Percentiles rank a stretch among this genome's conserved stretches.
Conservation (phyloP, 2,797 vertebrate species). For the Ptychobarbus kaznakovi region DNA sequence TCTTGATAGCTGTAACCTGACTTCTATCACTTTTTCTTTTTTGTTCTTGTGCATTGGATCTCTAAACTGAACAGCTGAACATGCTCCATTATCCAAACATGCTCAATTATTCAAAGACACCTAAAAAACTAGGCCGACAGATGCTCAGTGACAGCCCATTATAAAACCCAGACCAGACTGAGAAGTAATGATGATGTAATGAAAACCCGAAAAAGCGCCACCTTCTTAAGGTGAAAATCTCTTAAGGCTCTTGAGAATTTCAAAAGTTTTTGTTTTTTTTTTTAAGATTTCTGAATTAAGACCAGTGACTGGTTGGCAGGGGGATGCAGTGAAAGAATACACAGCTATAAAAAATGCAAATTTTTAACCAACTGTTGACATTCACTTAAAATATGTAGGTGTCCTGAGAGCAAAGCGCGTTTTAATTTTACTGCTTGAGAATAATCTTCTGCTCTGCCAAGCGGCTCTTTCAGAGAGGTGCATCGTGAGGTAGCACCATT, state of each 20-base stretch:
- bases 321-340: constrained; percentile 35
- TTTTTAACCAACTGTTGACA: constrained; percentile 47
- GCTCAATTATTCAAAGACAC: neutral
- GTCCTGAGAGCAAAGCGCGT: constrained; percentile 47
- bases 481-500: constrained; percentile 29
- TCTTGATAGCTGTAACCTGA: neutral
- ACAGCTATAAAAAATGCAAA: constrained; percentile 30
- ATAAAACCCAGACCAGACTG: neutral
- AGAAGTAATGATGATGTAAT: neutral
- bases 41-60: neutral
- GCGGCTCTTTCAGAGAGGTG: constrained; percentile 36
- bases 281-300: constrained; percentile 45
- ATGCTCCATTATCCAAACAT: neutral
- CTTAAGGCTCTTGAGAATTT: neutral
- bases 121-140: neutral
- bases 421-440: constrained; percentile 38
- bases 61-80: neutral
- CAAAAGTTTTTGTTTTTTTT: neutral
- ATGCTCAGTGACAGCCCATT: neutral
- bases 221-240: neutral
- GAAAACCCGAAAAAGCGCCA: neutral
- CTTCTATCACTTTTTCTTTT: neutral
- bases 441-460: constrained; percentile 44
- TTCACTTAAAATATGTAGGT: constrained; percentile 50
- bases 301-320: constrained; percentile 5